Evolutionary conservation across 2,888 invertebrate species (phyloP).

Genomic region (Philopedon plagiatum): DNA sequence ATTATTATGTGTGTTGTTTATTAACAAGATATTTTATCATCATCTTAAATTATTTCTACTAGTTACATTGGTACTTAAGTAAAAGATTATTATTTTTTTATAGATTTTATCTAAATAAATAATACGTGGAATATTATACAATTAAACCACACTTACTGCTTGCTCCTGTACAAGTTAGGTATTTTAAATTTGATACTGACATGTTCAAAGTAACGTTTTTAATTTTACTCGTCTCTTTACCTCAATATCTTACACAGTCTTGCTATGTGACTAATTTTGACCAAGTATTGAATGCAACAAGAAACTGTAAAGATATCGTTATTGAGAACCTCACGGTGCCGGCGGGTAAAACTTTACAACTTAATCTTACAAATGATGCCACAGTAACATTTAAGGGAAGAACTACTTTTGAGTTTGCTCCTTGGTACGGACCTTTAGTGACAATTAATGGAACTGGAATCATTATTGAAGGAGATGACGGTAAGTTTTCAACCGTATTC

Average conservation of each 20-base stretch:
- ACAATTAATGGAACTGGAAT: slow-evolving; percentile 36
- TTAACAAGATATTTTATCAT: too few relatives aligned
- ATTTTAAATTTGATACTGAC: too few relatives aligned
- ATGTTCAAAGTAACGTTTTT: not conserved
- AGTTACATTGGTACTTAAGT: too few relatives aligned
- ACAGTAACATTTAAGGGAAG: slow-evolving; percentile 32
- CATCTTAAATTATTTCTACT: too few relatives aligned
- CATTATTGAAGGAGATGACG: slow-evolving; percentile 30
- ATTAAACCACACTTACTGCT: too few relatives aligned
- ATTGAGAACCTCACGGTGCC: slow-evolving; percentile 32
- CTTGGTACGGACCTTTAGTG: slow-evolving; percentile 35
- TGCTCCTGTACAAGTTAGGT: too few relatives aligned
- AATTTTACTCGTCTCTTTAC: not conserved
- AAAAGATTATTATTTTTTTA: too few relatives aligned
- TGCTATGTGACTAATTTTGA: slow-evolving; percentile 26
- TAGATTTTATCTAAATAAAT: too few relatives aligned
- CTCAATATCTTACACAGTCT: not conserved
- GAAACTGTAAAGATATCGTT: slow-evolving; percentile 18
- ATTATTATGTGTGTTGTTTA: too few relatives aligned
- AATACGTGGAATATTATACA: too few relatives aligned
- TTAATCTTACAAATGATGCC: slow-evolving; percentile 27
- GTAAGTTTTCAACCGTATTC: slow-evolving; percentile 43
- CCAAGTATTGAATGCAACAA: slow-evolving; percentile 14
- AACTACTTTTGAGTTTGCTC: slow-evolving; percentile 27
- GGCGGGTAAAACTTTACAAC: slow-evolving; percentile 30